phyloP scores from a whole-genome alignment of 2,113 vertebrate species.

The Hirundichthys speculiger region DNA sequence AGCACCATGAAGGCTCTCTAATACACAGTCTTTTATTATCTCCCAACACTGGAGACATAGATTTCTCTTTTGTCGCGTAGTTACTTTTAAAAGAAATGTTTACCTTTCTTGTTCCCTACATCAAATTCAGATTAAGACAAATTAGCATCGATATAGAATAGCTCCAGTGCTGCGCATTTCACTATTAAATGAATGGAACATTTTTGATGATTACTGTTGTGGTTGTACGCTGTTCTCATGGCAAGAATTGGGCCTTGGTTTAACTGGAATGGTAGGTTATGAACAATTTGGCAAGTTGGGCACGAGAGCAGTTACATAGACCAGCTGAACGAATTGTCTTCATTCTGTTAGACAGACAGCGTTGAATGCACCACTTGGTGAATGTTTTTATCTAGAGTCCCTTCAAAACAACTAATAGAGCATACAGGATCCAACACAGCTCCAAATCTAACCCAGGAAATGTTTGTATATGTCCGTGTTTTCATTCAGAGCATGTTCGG shows the following conservation, averaged over 20 bases:
- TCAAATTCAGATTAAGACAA: background rate
- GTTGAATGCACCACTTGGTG: conserved; percentile 15
- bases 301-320: conserved; percentile 5
- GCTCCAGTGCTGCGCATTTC: conserved; percentile 24
- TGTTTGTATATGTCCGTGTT: conserved; percentile 26
- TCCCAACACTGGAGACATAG: background rate
- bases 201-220: conserved; percentile 28
- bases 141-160: background rate
- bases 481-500: conserved; percentile 22
- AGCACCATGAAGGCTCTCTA: conserved; percentile 18
- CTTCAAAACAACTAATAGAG: conserved; percentile 20
- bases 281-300: conserved; percentile 51
- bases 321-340: conserved; percentile 10
- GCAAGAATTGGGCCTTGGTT: conserved; percentile 2
- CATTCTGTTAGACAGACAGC: background rate
- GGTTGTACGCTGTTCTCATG: conserved; percentile 24
- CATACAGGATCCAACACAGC: background rate
- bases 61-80: background rate
- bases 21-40: conserved; percentile 18
- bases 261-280: conserved; percentile 17
- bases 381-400: conserved; percentile 27
- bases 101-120: background rate
- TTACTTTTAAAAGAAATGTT: conserved; percentile 3
- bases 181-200: conserved; percentile 20
- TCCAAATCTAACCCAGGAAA: conserved; percentile 25